Evolutionary conservation across 2,888 invertebrate species (phyloP), one percentile per base, ranked within the genome.

Genomic region (Myopa tessellatipennis): DNA sequence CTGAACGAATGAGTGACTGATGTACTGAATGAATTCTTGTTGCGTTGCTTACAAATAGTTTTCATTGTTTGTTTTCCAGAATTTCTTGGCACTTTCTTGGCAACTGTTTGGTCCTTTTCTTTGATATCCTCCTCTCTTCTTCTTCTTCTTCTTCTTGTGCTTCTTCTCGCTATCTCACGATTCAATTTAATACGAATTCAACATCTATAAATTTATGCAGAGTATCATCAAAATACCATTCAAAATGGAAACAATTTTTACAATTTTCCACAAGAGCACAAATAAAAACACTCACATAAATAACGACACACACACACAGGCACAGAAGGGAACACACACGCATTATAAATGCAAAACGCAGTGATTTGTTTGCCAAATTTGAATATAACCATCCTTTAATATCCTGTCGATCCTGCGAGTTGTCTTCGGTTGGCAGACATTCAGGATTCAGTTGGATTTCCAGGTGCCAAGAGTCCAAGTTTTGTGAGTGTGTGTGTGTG

Each of bases 161-260:
- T 26, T 26, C 26, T 26, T 26, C 26, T 26, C 26, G 26, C 26
- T 26, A 26, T 26, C 26, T 14, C n/a, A 16, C 0, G 7, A 45
- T 10, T 45, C 63, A 45, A 16, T 36, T 70, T 73, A 74, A 63
- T 55, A 76, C 77, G 81, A 82, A 82, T 83, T 83, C 82, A 83
- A 83, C 82, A 83, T 81, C 77, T 82, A 81, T 80, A 82, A 83
- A 82, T 82, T 82, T 83, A 82, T 82, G 81, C 80, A 82, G 82
- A 82, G 80, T 82, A 78, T 79, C 79, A 81, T 79, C 79, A 82
- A 61, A 82, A 82, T 79, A 80, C 79, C 36, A 74, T 74, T 74
- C 55, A 58, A 60, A 68, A 60, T 60, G 26, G 55, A 75, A 75
- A 69, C 68, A 75, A 69, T 69, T 71, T 58, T 18, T 55, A 36